Base-by-base conservation (phyloP, 2,888 invertebrate species). In the Eilema sororculum region DNA sequence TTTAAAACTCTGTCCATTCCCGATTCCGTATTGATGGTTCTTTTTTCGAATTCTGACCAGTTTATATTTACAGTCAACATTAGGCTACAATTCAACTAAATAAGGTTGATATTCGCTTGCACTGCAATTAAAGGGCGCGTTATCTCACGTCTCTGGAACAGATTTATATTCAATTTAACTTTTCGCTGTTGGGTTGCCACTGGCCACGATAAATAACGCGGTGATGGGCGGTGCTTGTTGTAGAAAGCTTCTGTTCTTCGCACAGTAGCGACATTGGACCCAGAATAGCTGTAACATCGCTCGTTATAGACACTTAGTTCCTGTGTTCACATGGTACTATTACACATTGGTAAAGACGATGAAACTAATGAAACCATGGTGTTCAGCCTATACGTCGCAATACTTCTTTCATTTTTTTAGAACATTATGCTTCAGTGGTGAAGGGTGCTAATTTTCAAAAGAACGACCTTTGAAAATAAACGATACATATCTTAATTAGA, bases 151-250 rank as follows among this genome's bases (percentile, higher is more conserved):
- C 78, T 67, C 60, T 66, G 61, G 77, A 84, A 83, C 84, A 85
- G 86, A 88, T 88, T 87, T 87, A 87, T 87, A 86, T 87, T 87
- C 87, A 88, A 88, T 88, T 88, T 86, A 87, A 87, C 86, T 87
- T 87, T 87, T 83, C 80, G 84, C 78, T 84, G 84, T 82, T 83
- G 76, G 84, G 84, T 84, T 84, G 79, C 82, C 82, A 83, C 81
- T 84, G 78, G 84, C 83, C 77, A 84, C 82, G 79, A 85, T 86
- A 85, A 86, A 85, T 85, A 82, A 79, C 57, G 65, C 62, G 70
- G 77, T 76, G 78, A 79, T 80, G 74, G 74, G 76, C 37, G 75
- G 68, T 52, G 60, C 66, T 69, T 69, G 72, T 70, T 67, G 63
- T 70, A 62, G 28, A 65, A 75, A 74, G 73, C 73, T 76, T 68